These are phyloP conservation scores for Sebastes steindachneri DNA, from an alignment of 2,797 vertebrate genomes.

Conservation along the genomic window DNA sequence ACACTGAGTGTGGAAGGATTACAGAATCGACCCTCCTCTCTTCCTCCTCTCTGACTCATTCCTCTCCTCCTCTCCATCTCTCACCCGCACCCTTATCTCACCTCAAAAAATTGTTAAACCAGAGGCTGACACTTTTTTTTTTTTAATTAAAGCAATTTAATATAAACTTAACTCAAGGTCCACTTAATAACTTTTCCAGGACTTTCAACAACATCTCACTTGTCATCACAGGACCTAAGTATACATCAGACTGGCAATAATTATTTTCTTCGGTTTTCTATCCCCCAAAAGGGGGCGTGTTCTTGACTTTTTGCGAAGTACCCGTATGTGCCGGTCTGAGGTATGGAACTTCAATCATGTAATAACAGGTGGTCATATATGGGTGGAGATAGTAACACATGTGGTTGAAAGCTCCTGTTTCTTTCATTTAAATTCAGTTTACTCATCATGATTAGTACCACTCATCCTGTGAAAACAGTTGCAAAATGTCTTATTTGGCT, in stretches of 20 bases:
- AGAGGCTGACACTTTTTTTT: background rate
- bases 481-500: background rate
- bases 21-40: conserved; percentile 22
- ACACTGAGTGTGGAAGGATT: conserved; percentile 65
- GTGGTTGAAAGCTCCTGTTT: background rate
- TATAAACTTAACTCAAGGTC: background rate
- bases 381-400: too few relatives aligned
- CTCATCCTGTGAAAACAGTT: background rate
- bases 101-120: background rate
- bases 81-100: background rate
- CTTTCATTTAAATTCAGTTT: too few relatives aligned
- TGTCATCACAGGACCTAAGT: background rate
- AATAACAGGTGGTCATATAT: background rate
- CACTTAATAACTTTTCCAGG: background rate
- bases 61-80: background rate
- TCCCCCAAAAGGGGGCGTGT: too few relatives aligned
- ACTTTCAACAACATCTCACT: background rate
- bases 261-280: too few relatives aligned
- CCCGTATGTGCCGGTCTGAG: too few relatives aligned
- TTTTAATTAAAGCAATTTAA: background rate
- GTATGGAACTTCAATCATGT: background rate
- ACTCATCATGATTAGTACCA: background rate
- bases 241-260: too few relatives aligned
- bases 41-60: conserved; percentile 4
- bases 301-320: too few relatives aligned